Evolutionary conservation across 2,113 vertebrate species (phyloP).

Genomic region (Marmota flaviventris): DNA sequence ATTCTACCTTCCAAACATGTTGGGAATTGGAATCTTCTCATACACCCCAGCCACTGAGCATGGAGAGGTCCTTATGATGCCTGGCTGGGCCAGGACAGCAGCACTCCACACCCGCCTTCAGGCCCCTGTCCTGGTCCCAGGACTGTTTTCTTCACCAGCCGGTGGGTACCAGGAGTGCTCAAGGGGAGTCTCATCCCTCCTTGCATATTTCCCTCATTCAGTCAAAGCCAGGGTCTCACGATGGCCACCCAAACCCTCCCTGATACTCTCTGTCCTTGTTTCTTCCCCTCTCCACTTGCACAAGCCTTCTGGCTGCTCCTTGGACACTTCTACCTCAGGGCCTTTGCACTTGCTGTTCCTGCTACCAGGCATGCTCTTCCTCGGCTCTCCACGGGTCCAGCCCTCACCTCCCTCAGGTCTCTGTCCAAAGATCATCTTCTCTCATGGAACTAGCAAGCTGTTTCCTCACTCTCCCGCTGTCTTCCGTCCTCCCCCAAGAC

Average conservation of each 20-base stretch:
- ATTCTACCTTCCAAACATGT: too few species aligned
- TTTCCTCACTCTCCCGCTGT: too few species aligned
- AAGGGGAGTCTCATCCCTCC: not conserved
- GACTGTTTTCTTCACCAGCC: not conserved
- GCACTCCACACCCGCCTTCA: too few species aligned
- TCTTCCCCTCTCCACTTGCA: not conserved
- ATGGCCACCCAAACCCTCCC: not conserved
- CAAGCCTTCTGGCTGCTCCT: not conserved
- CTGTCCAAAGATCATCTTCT: not conserved
- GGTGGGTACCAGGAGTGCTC: not conserved
- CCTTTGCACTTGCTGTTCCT: not conserved
- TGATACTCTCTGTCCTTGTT: not conserved
- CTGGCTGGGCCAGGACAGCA: too few species aligned
- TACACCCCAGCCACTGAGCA: too few species aligned
- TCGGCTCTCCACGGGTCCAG: rapidly evolving
- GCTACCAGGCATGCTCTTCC: not conserved
- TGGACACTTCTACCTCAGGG: not conserved
- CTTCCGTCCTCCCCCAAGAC: not conserved
- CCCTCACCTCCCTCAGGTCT: not conserved
- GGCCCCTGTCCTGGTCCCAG: too few species aligned
- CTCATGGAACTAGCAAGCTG: not conserved
- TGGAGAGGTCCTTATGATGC: too few species aligned
- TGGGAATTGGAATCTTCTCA: too few species aligned
- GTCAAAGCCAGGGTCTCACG: not conserved
- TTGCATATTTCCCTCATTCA: not conserved